Evolutionary conservation across 2,797 vertebrate genomes (phyloP).

Genomic region (Babyrousa celebensis): DNA sequence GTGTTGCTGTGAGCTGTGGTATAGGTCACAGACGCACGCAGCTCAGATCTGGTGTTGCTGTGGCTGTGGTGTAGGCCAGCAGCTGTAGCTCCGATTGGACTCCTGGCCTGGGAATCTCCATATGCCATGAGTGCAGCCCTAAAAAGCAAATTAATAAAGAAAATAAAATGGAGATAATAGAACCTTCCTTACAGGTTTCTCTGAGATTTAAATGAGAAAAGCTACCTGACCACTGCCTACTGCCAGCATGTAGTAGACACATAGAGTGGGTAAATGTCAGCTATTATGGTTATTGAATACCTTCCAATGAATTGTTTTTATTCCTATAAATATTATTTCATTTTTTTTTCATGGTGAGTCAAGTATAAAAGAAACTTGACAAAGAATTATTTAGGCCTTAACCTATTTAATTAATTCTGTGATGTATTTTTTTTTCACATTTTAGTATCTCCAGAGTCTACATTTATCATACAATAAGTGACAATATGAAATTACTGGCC

Average conservation of each 20-base stretch:
- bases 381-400: conserved; percentile 37
- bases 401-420: conserved; percentile 8
- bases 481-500: background rate
- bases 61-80: too few relatives aligned
- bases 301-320: conserved; percentile 18
- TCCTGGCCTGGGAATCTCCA: too few relatives aligned
- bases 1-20: too few relatives aligned
- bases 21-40: too few relatives aligned
- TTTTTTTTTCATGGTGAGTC: conserved; percentile 49
- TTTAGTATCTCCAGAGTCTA: conserved; percentile 13
- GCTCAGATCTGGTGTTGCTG: too few relatives aligned
- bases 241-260: background rate
- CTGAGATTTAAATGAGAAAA: background rate
- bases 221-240: background rate
- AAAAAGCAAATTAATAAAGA: too few relatives aligned
- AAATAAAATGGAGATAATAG: background rate
- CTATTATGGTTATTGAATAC: background rate
- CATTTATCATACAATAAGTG: conserved; percentile 37
- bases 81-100: too few relatives aligned
- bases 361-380: background rate
- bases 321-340: conserved; percentile 25
- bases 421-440: background rate
- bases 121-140: too few relatives aligned
- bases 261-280: background rate
- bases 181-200: background rate